phyloP scores from a whole-genome alignment of 2,797 vertebrate species.

The Urophycis tenuis region DNA sequence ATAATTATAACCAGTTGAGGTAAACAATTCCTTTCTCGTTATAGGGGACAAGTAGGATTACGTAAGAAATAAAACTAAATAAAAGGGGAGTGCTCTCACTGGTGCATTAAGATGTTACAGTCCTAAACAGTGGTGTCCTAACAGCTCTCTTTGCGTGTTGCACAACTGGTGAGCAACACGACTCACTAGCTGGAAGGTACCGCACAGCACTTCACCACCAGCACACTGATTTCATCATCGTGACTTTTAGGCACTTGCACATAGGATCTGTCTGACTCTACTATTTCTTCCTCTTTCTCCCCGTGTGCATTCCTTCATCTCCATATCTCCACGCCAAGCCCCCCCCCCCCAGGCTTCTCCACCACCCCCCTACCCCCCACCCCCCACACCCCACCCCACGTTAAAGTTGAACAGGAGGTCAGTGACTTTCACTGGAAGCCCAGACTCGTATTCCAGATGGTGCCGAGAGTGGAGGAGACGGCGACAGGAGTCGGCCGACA shows the following conservation, averaged over 20 bases:
- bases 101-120: background rate
- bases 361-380: background rate
- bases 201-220: constrained; percentile 30
- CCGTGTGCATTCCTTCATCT: constrained; percentile 12
- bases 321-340: constrained; percentile 3
- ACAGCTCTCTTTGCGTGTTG: background rate
- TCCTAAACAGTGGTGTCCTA: background rate
- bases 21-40: too few relatives aligned
- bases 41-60: background rate
- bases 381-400: background rate
- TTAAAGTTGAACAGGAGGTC: constrained; percentile 74
- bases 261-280: background rate
- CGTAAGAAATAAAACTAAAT: background rate
- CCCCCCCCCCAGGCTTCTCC: constrained; percentile 18
- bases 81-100: background rate
- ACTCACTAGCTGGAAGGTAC: background rate
- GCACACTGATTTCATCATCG: constrained; percentile 37
- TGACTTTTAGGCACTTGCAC: background rate
- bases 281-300: background rate
- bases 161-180: background rate
- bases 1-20: too few relatives aligned
- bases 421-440: constrained; percentile 69
- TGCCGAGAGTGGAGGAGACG: constrained; percentile 48
- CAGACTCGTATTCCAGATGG: constrained; percentile 80
- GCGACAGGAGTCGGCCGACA: constrained; percentile 52